Evolutionary conservation across 2,113 vertebrate genomes (phyloP), one percentile per base, ranked within the genome.

Genomic region (Marmota flaviventris): DNA sequence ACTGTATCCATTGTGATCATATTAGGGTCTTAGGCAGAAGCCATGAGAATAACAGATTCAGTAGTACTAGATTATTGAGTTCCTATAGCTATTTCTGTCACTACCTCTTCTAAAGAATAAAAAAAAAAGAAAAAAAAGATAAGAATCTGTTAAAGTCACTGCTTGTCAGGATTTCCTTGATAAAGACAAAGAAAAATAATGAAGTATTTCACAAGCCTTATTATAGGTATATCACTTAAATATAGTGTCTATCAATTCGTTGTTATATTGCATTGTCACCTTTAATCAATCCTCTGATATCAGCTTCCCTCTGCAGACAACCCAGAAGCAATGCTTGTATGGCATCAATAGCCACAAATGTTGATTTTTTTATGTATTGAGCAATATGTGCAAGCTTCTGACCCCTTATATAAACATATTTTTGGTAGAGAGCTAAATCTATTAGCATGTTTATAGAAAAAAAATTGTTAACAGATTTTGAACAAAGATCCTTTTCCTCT

Each of bases 351-450:
- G 2, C 18, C 27, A 63, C 2, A 48, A 69, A 5, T 29, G 24
- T 27, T 92, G 42, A 27, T 82, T 90, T 77, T 91, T 69, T 92
- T 27, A 58, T 85, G 63, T 65, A 53, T 22, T 81, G n/a, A 92
- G 2, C 1, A 51, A 85, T 37, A 65, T 34, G 29, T 42, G 2
- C 34, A 42, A 20, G 1, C 81, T 86, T 90, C 18, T 81, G 32
- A 11, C 7, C 18, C 5, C 1, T 61, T 51, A 53, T 20, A 39
- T 72, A 65, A 91, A 91, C 61, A 6, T 45, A 73, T 53, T 39
- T 77, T 29, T 79, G 13, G 32, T 14, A 73, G 32, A 95, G 27
- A 58, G 4, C 79, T 85, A 88, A 73, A 45, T 78, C 8, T 10
- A 37, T 65, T 53, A 63, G 4, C 11, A 61, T 58, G 14, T 10